A percentile compares a stretch with the other conserved stretches of the same genome.
These are phyloP conservation scores for Periphyllus acericola DNA, from an alignment of 2,888 invertebrate species.

Conservation along the genomic window DNA sequence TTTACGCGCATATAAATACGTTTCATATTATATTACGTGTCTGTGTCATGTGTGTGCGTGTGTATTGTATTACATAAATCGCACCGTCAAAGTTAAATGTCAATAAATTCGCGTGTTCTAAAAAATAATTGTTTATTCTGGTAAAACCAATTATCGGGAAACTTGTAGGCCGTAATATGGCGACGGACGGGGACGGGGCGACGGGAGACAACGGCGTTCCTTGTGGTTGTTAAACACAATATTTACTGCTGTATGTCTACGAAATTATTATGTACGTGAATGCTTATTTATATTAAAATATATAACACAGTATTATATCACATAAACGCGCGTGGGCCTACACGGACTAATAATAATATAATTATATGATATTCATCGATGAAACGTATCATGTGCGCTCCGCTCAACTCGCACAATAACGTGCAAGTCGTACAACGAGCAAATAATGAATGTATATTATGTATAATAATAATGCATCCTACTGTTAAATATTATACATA, in stretches of 20 bases:
- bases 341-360: background rate
- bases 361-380: background rate
- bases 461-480: background rate
- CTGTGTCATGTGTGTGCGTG: no score
- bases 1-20: no score
- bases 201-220: background rate
- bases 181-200: background rate
- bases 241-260: background rate
- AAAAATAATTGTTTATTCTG: constrained; percentile 5
- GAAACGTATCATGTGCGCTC: constrained; percentile 1
- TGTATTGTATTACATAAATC: no score
- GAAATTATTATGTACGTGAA: background rate
- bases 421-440: background rate
- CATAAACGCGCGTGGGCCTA: background rate
- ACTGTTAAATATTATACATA: background rate
- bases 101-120: background rate
- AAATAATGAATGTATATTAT: background rate
- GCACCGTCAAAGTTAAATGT: background rate
- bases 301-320: background rate
- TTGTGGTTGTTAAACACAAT: background rate
- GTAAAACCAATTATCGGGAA: background rate
- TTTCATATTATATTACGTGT: no score
- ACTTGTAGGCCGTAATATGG: background rate
- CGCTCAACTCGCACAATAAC: background rate
- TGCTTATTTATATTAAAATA: background rate